Conservation (phyloP, 1,140 invertebrate genomes). For the Sinella curviseta region DNA sequence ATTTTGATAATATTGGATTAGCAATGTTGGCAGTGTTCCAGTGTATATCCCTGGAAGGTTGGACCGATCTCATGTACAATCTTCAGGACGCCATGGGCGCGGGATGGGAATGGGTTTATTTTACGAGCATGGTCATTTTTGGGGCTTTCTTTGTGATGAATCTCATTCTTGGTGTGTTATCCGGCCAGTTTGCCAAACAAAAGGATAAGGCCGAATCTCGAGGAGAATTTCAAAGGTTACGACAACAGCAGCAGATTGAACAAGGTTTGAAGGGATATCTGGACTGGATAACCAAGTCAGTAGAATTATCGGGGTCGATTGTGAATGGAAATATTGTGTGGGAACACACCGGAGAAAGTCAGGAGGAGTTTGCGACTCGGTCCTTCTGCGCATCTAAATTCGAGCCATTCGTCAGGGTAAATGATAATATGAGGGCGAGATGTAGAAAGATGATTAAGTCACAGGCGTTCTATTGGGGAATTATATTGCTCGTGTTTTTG, state of each 20-base stretch:
- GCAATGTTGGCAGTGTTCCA: slow-evolving; percentile 50
- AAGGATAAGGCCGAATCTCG: slow-evolving; percentile 98
- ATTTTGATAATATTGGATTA: slow-evolving; percentile 98
- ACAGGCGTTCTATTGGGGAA: slow-evolving; percentile 98
- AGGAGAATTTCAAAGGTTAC: slow-evolving; percentile 96
- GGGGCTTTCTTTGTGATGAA: slow-evolving; percentile 99
- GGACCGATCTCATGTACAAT: slow-evolving; percentile 96
- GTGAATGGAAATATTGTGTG: slow-evolving; percentile 48
- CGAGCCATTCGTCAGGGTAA: slow-evolving; percentile 80
- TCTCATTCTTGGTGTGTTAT: slow-evolving; percentile 99
- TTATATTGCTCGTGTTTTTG: slow-evolving; percentile 90
- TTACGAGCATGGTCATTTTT: slow-evolving; percentile 96
- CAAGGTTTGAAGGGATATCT: slow-evolving; percentile 90
- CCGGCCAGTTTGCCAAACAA: slow-evolving; percentile 99
- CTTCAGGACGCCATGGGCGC: slow-evolving; percentile 93
- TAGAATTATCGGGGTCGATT: slow-evolving; percentile 94
- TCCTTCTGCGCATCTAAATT: slow-evolving; percentile 71
- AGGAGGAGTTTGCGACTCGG: too few relatives aligned
- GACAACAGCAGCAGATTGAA: slow-evolving; percentile 97
- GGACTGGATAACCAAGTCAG: slow-evolving; percentile 99
- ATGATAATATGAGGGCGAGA: too few relatives aligned
- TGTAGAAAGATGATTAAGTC: slow-evolving; percentile 95
- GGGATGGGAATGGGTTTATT: slow-evolving; percentile 97
- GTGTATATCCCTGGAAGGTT: slow-evolving; percentile 91
- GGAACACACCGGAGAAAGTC: neutral